Conservation (phyloP, 2,797 vertebrate genomes). For the Acomys russatus region DNA sequence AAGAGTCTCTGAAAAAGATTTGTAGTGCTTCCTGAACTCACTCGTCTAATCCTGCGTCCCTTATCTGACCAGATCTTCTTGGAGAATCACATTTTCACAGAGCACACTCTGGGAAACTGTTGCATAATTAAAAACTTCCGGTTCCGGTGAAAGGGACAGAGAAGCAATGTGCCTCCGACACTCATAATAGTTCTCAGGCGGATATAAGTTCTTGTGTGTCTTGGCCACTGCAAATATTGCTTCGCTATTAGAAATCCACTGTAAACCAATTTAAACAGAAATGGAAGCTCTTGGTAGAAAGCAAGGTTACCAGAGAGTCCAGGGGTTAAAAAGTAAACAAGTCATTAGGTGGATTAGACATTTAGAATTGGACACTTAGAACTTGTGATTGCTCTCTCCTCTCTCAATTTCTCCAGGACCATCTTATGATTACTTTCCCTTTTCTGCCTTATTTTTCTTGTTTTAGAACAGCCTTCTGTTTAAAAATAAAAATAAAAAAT, state of each 20-base stretch:
- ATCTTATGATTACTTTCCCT: background rate
- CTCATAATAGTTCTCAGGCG: background rate
- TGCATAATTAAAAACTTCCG: background rate
- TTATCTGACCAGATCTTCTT: background rate
- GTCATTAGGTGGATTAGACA: background rate
- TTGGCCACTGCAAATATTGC: slow-evolving; percentile 41
- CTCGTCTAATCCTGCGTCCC: background rate
- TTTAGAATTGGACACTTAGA: slow-evolving; percentile 23
- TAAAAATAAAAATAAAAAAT: background rate
- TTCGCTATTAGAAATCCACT: slow-evolving; percentile 42
- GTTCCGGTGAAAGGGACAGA: background rate
- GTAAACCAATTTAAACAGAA: slow-evolving; percentile 58
- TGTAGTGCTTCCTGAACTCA: slow-evolving; percentile 20
- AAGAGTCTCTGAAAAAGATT: background rate
- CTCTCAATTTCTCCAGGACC: background rate
- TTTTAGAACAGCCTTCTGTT: slow-evolving; percentile 36
- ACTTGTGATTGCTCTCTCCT: slow-evolving; percentile 2
- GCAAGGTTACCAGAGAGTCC: background rate
- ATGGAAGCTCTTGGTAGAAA: slow-evolving; percentile 50
- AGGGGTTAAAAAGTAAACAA: slow-evolving; percentile 52
- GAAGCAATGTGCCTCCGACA: background rate
- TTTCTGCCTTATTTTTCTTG: background rate
- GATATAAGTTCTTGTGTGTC: slow-evolving; percentile 30
- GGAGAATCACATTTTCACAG: background rate
- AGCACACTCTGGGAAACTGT: background rate